Conservation (phyloP, 2,113 vertebrate genomes). For the Lathamus discolor region DNA sequence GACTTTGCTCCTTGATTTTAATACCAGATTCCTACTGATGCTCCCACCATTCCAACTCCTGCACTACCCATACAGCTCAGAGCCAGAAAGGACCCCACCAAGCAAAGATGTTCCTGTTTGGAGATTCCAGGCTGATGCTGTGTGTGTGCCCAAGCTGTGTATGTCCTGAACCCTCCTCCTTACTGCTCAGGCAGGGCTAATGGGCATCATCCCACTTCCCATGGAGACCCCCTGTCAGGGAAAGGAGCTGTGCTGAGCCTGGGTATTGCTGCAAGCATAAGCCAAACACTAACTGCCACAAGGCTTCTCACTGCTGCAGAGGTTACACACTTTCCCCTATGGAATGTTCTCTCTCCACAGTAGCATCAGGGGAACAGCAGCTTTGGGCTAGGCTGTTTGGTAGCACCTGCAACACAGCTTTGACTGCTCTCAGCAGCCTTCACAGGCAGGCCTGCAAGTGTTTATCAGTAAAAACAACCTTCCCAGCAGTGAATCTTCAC, state of each 20-base stretch:
- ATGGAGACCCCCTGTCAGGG: accelerated
- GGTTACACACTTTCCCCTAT: accelerated
- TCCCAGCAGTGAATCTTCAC: background rate
- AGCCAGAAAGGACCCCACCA: background rate
- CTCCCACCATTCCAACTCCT: background rate
- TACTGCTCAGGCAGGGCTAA: background rate
- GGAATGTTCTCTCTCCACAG: background rate
- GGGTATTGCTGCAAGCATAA: background rate
- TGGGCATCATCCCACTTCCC: background rate
- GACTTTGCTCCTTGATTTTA: background rate
- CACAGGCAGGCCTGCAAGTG: accelerated
- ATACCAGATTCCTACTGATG: background rate
- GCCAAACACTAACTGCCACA: background rate
- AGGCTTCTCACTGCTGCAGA: background rate
- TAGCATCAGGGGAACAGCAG: background rate
- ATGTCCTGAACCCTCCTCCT: background rate
- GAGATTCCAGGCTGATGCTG: background rate
- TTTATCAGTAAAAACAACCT: background rate
- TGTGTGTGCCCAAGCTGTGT: background rate
- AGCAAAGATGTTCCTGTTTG: accelerated
- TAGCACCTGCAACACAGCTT: background rate
- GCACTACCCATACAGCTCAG: background rate
- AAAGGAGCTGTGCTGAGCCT: background rate
- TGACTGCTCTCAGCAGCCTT: background rate
- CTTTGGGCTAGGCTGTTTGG: background rate